A percentile compares a stretch with the other conserved stretches of the same genome.
phyloP scores from a whole-genome alignment of 2,888 invertebrate genomes.

The Chironomus riparius region DNA sequence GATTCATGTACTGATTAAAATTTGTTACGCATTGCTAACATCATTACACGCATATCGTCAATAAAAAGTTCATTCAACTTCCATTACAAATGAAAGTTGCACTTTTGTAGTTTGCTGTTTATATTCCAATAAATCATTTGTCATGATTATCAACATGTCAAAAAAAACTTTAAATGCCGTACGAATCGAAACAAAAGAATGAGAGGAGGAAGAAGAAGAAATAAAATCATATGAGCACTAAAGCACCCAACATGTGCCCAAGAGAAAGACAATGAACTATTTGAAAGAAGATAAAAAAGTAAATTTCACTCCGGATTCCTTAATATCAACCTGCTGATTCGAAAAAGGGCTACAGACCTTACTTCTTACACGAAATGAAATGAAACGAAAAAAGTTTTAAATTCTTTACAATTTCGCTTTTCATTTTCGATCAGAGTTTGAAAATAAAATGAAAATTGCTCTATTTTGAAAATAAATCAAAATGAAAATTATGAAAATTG shows the following conservation, averaged over 20 bases:
- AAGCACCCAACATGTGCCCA: not conserved
- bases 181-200: not conserved
- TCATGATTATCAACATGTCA: slow-evolving; percentile 7
- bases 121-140: slow-evolving; percentile 18
- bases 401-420: not conserved
- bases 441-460: no score
- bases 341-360: not conserved
- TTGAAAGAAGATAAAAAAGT: not conserved
- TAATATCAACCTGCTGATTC: not conserved
- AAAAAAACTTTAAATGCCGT: not conserved
- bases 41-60: not conserved
- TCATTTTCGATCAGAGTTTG: no score
- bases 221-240: not conserved
- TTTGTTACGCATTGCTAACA: not conserved
- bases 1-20: not conserved
- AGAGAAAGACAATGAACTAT: not conserved
- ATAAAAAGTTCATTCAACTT: not conserved
- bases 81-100: not conserved
- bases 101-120: not conserved
- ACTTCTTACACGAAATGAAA: not conserved
- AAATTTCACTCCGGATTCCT: not conserved
- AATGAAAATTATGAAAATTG: no score
- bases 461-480: no score
- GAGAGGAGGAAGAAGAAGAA: not conserved
- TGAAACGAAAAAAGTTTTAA: not conserved